phyloP scores from a whole-genome alignment of 30 jellyfish, hydroid and myxozoan genomes.

The Hydra vulgaris region DNA sequence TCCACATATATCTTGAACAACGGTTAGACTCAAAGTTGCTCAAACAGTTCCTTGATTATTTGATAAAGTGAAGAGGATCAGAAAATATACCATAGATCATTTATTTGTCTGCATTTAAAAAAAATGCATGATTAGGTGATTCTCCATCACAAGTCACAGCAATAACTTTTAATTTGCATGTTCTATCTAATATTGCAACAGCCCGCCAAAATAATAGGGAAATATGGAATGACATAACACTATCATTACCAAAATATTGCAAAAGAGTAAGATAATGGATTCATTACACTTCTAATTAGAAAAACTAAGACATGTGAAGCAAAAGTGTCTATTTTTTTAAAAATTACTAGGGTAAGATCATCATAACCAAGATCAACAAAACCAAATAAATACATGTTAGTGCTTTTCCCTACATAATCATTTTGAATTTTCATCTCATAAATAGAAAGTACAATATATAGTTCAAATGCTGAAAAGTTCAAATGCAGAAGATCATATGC shows the following conservation, averaged over 20 bases:
- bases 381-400: not conserved
- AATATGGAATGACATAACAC: not conserved
- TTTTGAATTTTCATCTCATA: constrained; percentile 2
- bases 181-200: not conserved
- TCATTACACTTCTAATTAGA: not conserved
- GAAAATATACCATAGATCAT: not conserved
- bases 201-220: not conserved
- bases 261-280: not conserved
- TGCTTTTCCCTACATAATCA: not conserved
- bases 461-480: not conserved
- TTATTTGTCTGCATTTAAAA: not conserved
- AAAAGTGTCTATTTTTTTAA: not conserved
- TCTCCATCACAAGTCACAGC: not conserved
- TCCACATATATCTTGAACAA: too few species aligned
- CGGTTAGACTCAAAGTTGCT: too few species aligned
- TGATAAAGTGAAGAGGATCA: not conserved
- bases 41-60: not conserved
- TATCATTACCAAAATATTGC: not conserved
- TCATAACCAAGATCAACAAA: not conserved
- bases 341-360: not conserved
- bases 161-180: not conserved
- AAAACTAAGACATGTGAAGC: not conserved
- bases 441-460: not conserved
- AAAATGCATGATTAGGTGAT: not conserved
- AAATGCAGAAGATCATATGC: not conserved